Base-by-base conservation (phyloP, 2,797 vertebrate species). In the Tokudaia tokunoshimensis region DNA sequence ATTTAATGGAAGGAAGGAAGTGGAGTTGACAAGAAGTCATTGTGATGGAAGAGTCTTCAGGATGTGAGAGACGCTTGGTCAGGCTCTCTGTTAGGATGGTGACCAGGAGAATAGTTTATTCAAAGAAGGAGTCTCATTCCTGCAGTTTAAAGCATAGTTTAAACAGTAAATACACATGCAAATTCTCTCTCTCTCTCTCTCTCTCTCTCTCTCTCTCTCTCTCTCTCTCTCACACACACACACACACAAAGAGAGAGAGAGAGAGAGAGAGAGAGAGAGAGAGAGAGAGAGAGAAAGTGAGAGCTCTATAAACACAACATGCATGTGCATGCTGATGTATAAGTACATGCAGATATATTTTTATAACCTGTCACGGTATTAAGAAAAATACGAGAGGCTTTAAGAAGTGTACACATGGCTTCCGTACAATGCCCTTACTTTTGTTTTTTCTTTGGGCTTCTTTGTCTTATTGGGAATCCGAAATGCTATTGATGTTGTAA, bases 1-100 rank as follows among this genome's bases (percentile, higher is more conserved):
- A 65, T 96, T 97, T 98, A 96, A 94, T 97, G 37, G 44, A 84
- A 70, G 93, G 96, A 91, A 79, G 19, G 94, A 94, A 63, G 61
- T 90, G 47, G 24, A 37, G 47, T 12, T 76, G 89, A 70, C 41
- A 89, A 57, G n/a, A 91, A 72, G 44, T 78, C 55, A 81, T 1
- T 26, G 65, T 87, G 24, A 57, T 20, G 61, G 81, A 88, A 70
- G 47, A 57, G 19, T 85, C 31, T 79, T 85, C 76, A 83, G 29
- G 47, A 83, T 70, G 1, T 63, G 26, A 76, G 26, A 76, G 14
- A 44, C 44, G 15, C 2, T 22, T 59, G 70, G 3, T 74, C 52
- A 50, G 20, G 31, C 52, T 91, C 81, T 91, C 34, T 76, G 41
- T 34, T n/a, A 89, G 34, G 82, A 72, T 70, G 82, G 72, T 82